These are phyloP conservation scores for Drosophila bipectinata DNA, from an alignment of 1,140 invertebrate species.

Conservation along the genomic window DNA sequence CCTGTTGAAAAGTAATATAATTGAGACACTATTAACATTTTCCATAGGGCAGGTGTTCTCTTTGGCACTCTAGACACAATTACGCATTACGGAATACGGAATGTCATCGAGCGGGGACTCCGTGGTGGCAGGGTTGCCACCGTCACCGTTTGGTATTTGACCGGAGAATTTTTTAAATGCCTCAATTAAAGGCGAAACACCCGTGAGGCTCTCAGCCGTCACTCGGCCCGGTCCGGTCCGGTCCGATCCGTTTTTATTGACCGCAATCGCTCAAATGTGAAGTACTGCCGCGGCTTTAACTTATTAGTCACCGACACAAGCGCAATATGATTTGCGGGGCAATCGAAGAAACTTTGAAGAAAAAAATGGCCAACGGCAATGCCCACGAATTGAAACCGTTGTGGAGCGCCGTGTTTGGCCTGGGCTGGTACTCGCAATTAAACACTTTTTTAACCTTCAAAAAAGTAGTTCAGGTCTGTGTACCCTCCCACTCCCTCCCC, in stretches of 20 bases:
- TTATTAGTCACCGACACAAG: constrained; percentile 45
- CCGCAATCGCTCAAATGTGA: constrained; percentile 83
- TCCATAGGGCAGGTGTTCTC: constrained; percentile 68
- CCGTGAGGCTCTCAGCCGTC: constrained; percentile 23
- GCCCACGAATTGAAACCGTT: constrained; percentile 48
- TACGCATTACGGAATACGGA: constrained; percentile 64
- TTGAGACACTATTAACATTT: constrained; percentile 74
- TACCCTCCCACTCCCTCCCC: constrained; percentile 21
- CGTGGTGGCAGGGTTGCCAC: constrained; percentile 34
- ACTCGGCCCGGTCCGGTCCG: background rate
- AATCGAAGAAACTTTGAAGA: constrained; percentile 40
- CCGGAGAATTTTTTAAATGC: constrained; percentile 39
- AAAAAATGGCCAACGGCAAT: constrained; percentile 35
- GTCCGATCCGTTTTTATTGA: constrained; percentile 59
- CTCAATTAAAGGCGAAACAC: constrained; percentile 36
- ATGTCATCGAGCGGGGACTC: constrained; percentile 20
- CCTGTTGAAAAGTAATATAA: constrained; percentile 55
- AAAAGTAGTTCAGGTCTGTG: constrained; percentile 56
- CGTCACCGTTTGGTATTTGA: constrained; percentile 15
- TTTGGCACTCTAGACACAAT: constrained; percentile 40
- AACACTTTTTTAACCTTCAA: constrained; percentile 60
- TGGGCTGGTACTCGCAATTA: constrained; percentile 43
- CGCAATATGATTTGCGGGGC: constrained; percentile 36
- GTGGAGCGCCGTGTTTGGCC: constrained; percentile 35
- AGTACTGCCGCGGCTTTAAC: constrained; percentile 42